phyloP scores from a whole-genome alignment of 2,113 vertebrate species.

The Hemiprocne comata region DNA sequence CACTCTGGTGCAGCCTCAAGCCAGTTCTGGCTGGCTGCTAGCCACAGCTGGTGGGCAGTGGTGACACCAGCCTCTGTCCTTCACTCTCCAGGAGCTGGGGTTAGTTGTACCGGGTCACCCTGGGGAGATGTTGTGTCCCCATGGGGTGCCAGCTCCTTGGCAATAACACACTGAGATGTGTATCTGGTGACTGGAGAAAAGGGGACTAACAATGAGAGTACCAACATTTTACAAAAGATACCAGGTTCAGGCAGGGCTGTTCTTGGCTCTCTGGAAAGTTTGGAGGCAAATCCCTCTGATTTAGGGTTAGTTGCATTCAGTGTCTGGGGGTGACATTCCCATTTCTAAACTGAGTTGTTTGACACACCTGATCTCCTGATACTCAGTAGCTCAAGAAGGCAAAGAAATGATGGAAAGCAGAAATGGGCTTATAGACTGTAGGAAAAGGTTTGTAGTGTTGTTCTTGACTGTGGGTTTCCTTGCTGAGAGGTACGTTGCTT shows the following conservation, averaged over 20 bases:
- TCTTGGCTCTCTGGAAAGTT: neutral
- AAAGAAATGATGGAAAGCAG: neutral
- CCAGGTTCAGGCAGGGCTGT: neutral
- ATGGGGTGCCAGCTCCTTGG: neutral
- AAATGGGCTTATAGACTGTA: neutral
- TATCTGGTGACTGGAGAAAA: neutral
- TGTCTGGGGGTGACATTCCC: too few relatives aligned
- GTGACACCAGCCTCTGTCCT: fast-evolving
- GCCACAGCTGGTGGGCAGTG: neutral
- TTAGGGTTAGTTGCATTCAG: neutral
- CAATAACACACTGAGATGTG: neutral
- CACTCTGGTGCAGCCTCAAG: too few relatives aligned
- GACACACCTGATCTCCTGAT: neutral
- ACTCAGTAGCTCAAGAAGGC: neutral
- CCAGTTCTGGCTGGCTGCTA: neutral
- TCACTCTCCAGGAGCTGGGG: neutral
- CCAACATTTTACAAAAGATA: neutral
- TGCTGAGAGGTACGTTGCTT: neutral
- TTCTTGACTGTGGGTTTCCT: neutral
- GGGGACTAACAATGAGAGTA: neutral
- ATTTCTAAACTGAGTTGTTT: neutral
- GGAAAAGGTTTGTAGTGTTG: neutral
- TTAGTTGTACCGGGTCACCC: fast-evolving
- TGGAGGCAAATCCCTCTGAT: neutral
- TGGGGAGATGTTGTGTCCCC: neutral